Conservation (phyloP, 1,140 invertebrate species). For the Drosophila kanapiae region DNA sequence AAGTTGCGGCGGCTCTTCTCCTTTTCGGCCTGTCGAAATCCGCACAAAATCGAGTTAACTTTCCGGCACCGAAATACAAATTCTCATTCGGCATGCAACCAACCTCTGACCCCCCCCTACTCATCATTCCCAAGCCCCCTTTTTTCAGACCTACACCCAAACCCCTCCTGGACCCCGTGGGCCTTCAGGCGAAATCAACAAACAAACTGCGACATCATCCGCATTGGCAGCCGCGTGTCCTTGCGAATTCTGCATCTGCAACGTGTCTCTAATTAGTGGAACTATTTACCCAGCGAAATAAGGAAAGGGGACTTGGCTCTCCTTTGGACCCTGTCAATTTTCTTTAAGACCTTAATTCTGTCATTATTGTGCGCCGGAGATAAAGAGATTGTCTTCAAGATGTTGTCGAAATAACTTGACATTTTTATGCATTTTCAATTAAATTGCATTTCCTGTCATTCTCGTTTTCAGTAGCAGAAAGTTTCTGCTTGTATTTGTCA, state of each 20-base stretch:
- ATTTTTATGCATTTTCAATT: background rate
- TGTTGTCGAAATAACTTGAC: constrained; percentile 7
- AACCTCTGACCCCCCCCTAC: constrained; percentile 20
- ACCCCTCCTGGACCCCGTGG: too few species aligned
- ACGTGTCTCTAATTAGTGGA: constrained; percentile 54
- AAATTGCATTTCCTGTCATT: background rate
- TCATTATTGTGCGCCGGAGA: constrained; percentile 35
- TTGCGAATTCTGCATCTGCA: constrained; percentile 26
- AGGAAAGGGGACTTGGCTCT: background rate
- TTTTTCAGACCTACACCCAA: too few species aligned
- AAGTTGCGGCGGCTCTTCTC: constrained; percentile 38
- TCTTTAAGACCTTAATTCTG: background rate
- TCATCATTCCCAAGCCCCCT: background rate
- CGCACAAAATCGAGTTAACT: constrained; percentile 52
- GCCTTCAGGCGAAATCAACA: constrained; percentile 48
- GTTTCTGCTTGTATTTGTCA: too few species aligned
- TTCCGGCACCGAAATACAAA: constrained; percentile 15
- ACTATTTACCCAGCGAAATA: constrained; percentile 41
- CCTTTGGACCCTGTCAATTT: background rate
- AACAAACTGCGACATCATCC: constrained; percentile 50
- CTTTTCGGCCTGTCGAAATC: constrained; percentile 33
- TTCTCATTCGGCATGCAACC: constrained; percentile 42
- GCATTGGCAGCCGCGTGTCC: constrained; percentile 34
- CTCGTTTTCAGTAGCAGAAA: background rate
- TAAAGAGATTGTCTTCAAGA: background rate